A percentile compares a stretch with the other conserved stretches of the same genome.
These are phyloP conservation scores for Crossaster papposus DNA, from an alignment of 53 echinoderm and acorn worm species.

Conservation along the genomic window DNA sequence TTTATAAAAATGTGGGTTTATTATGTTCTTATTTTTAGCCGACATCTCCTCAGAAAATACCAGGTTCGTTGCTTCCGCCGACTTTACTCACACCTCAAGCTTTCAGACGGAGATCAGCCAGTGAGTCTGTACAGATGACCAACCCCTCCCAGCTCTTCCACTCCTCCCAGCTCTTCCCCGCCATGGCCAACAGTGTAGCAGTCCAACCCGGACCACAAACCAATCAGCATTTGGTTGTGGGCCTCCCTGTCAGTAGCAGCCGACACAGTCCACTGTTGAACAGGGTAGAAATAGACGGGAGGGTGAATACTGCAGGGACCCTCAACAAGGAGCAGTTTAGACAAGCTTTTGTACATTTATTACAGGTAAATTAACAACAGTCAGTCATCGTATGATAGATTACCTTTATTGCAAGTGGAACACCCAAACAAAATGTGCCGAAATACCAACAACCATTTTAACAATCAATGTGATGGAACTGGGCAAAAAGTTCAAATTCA, in stretches of 20 bases:
- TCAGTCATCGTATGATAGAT: too few relatives aligned
- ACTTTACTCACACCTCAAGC: slow-evolving; percentile 73
- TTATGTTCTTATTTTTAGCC: slow-evolving; percentile 50
- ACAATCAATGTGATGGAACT: too few relatives aligned
- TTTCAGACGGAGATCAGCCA: slow-evolving; percentile 63
- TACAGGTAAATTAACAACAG: slow-evolving; percentile 67
- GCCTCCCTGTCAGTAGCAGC: slow-evolving; percentile 3
- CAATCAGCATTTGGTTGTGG: slow-evolving; percentile 39
- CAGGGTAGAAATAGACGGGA: slow-evolving; percentile 42
- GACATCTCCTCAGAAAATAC: slow-evolving; percentile 73
- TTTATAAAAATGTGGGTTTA: neutral
- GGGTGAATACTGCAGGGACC: slow-evolving; percentile 11
- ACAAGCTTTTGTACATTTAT: slow-evolving; percentile 77
- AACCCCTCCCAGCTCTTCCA: slow-evolving; percentile 45
- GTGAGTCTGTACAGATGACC: slow-evolving; percentile 36
- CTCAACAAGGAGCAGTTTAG: slow-evolving; percentile 94
- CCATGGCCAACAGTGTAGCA: slow-evolving; percentile 51
- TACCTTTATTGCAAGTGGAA: too few relatives aligned
- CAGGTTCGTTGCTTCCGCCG: slow-evolving; percentile 68
- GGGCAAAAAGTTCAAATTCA: too few relatives aligned
- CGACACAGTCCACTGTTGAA: slow-evolving; percentile 60
- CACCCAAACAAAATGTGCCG: too few relatives aligned
- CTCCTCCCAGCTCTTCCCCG: slow-evolving; percentile 63
- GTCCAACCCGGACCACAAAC: slow-evolving; percentile 34
- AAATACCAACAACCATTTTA: too few relatives aligned